Evolutionary conservation across 2,113 vertebrate species (phyloP).

Genomic region (Ctenodactylus gundi): DNA sequence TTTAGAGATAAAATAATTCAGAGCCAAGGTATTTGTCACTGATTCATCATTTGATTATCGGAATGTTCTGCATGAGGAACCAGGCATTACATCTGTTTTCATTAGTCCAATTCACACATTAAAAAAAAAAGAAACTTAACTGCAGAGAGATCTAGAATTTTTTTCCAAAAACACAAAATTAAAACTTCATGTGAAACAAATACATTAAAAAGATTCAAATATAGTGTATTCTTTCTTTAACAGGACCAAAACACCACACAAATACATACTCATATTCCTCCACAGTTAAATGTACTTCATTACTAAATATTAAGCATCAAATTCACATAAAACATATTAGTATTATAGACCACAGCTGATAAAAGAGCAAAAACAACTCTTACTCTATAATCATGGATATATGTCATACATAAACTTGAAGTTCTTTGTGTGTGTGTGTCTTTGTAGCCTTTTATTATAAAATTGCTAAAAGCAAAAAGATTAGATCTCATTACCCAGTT

Average conservation of each 20-base stretch:
- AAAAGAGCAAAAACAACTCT: neutral
- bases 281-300: neutral
- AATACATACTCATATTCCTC: neutral
- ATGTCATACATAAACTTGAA: too few species aligned
- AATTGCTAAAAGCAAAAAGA: too few species aligned
- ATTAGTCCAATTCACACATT: slow-evolving; percentile 37
- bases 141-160: too few species aligned
- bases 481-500: too few species aligned
- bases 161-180: slow-evolving; percentile 36
- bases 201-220: too few species aligned
- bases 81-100: slow-evolving; percentile 62
- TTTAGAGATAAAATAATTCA: too few species aligned
- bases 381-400: neutral
- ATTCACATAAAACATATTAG: neutral
- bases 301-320: neutral
- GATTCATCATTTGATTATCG: slow-evolving; percentile 72
- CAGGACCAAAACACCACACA: neutral
- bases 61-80: slow-evolving; percentile 34
- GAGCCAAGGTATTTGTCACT: slow-evolving; percentile 36
- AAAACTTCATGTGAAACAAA: slow-evolving; percentile 51
- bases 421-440: too few species aligned
- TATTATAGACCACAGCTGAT: neutral
- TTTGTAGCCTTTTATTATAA: too few species aligned
- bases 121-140: too few species aligned
- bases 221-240: neutral